Evolutionary conservation across 2,888 invertebrate genomes (phyloP).

Genomic region (Macrosoma leucophasiata): DNA sequence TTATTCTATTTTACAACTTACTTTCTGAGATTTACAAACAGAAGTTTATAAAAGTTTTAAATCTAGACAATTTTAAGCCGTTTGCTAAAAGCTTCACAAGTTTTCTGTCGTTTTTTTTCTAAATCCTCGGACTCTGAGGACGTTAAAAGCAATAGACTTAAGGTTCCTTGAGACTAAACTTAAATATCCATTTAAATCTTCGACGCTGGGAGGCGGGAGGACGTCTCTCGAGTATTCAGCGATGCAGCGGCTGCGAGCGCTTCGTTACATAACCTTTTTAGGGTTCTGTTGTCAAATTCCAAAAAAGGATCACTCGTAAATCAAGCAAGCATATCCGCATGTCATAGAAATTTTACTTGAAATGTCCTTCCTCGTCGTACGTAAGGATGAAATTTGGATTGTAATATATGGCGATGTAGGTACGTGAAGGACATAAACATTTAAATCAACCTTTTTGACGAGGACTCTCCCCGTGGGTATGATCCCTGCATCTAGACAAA

Average conservation of each 20-base stretch:
- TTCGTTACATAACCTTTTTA: constrained; percentile 26
- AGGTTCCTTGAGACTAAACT: constrained; percentile 69
- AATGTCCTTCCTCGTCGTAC: too few species aligned
- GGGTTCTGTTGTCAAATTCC: too few species aligned
- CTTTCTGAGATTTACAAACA: too few species aligned
- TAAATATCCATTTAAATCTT: constrained; percentile 75
- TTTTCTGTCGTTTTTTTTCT: constrained; percentile 44
- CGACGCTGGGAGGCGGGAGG: constrained; percentile 42
- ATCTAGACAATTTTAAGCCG: constrained; percentile 60
- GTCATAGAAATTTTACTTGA: too few species aligned
- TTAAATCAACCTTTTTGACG: too few species aligned
- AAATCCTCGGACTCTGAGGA: constrained; percentile 43
- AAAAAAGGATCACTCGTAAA: too few species aligned
- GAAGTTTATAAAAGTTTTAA: constrained; percentile 39
- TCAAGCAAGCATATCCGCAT: constrained; percentile 9
- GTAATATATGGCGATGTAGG: too few species aligned
- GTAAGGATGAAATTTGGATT: too few species aligned
- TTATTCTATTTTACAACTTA: too few species aligned
- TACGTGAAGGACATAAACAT: too few species aligned
- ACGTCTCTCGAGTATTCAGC: constrained; percentile 47
- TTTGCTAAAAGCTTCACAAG: constrained; percentile 63
- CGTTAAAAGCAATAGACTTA: constrained; percentile 65
- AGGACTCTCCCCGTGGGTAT: too few species aligned
- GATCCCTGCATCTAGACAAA: too few species aligned
- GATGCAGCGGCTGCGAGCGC: constrained; percentile 51